These are phyloP conservation scores for Ectropis crepuscularia DNA, from an alignment of 2,888 invertebrate genomes.

Conservation along the genomic window DNA sequence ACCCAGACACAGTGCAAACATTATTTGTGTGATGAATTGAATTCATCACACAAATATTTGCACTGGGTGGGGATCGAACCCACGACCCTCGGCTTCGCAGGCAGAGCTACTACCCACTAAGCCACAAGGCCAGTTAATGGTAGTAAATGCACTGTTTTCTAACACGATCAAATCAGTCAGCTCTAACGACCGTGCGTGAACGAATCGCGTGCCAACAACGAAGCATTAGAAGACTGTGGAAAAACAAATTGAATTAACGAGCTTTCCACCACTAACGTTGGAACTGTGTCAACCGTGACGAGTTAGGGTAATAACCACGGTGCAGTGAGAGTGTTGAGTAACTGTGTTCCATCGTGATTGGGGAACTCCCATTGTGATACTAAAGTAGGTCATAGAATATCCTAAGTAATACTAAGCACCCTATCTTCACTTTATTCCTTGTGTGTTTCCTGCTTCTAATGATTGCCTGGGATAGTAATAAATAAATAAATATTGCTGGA, in stretches of 20 bases:
- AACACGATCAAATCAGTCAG: conserved; percentile 21
- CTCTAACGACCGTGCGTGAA: conserved; percentile 34
- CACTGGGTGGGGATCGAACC: too few species aligned
- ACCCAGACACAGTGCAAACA: too few species aligned
- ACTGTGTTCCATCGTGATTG: conserved; percentile 25
- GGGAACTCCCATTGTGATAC: conserved; percentile 11
- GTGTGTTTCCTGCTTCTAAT: too few species aligned
- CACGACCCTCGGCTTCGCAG: too few species aligned
- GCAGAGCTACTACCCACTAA: too few species aligned
- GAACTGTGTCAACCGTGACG: conserved; percentile 47
- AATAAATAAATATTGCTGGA: too few species aligned
- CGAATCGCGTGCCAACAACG: conserved; percentile 51
- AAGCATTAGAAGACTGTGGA: conserved; percentile 49
- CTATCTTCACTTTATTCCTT: too few species aligned
- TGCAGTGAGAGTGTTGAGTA: conserved; percentile 38
- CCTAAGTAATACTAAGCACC: too few species aligned
- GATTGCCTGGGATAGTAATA: too few species aligned
- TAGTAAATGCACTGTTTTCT: conserved; percentile 6
- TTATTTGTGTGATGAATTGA: too few species aligned
- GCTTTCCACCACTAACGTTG: conserved; percentile 51
- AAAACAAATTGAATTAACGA: conserved; percentile 59
- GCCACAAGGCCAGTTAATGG: too few species aligned
- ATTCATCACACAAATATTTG: too few species aligned
- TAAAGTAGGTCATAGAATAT: neutral
- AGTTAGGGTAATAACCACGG: conserved; percentile 25